Evolutionary conservation across 2,113 vertebrate genomes (phyloP), one percentile per base, ranked within the genome.

Genomic region (Orientallactaga bullata): DNA sequence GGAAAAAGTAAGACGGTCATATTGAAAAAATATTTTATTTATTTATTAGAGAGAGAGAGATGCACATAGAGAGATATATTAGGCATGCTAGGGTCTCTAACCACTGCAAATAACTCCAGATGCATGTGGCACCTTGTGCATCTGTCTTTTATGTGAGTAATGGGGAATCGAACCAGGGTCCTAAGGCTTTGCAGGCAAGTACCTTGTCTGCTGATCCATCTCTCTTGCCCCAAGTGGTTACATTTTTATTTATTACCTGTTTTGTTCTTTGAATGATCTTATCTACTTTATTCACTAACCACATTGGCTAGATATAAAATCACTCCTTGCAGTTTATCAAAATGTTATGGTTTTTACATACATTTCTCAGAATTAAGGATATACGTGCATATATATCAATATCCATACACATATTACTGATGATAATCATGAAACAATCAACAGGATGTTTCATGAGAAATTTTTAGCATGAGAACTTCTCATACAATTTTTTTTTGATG

Each of bases 231-330:
- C n/a, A n/a, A n/a, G n/a, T n/a, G n/a, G n/a, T n/a, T n/a, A n/a
- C n/a, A 88, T 37, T 93, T 85, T 82, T 73, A 71, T 73, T 85
- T 87, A 8, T 76, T 94, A 28, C 8, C 7, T 89, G 20, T 88
- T 89, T 88, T 84, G n/a, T 58, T 73, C 5, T 92, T 95, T n/a
- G 55, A 65, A 84, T 81, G 32, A 30, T 84, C n/a, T 88, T 88
- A 69, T 51, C 21, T 24, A 85, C 78, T 90, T 94, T 90, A 42
- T 85, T 55, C 24, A 79, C 11, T 55, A 24, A 83, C 5, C 30
- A 39, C 4, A 47, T 30, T 81, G 77, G 72, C 39, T 93, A 90
- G 76, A 91, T 74, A 83, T 66, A 87, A 89, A 82, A 83, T 55
- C 61, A 90, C 28, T 87, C 11, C 28, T 71, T n/a, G 74, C 61